Conservation (phyloP, 2,113 vertebrate species). For the Hylia prasina region DNA sequence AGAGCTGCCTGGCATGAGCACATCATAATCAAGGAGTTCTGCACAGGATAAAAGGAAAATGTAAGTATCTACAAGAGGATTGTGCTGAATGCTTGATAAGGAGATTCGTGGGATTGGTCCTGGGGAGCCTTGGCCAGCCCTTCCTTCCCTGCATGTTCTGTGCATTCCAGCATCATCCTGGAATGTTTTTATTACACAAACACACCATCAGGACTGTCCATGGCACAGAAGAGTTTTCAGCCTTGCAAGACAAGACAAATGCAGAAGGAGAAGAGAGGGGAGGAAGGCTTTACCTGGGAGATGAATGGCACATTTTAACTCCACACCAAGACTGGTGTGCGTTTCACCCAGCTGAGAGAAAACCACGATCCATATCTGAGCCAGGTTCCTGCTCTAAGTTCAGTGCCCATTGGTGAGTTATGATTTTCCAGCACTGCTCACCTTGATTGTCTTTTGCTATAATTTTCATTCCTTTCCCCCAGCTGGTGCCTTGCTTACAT, state of each 20-base stretch:
- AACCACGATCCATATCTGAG: background rate
- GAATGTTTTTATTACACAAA: background rate
- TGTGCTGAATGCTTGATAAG: background rate
- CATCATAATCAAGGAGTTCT: accelerated
- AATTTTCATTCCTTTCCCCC: constrained; percentile 57
- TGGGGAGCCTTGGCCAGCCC: background rate
- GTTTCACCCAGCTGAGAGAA: background rate
- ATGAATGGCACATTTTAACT: background rate
- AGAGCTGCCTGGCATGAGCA: background rate
- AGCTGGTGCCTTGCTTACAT: constrained; percentile 63
- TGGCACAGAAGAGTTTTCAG: background rate
- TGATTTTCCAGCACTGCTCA: background rate
- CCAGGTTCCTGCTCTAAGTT: background rate
- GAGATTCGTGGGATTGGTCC: accelerated
- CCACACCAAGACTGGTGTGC: background rate
- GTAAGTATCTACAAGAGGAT: background rate
- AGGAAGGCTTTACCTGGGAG: background rate
- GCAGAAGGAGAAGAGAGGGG: accelerated
- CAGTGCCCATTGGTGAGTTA: background rate
- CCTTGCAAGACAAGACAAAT: background rate
- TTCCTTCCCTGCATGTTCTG: background rate
- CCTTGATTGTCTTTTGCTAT: constrained; percentile 52
- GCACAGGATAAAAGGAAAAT: background rate
- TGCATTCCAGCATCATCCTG: background rate
- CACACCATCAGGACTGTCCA: background rate